Evolutionary conservation across 2,797 vertebrate genomes (phyloP).

Genomic region (Artibeus lituratus): DNA sequence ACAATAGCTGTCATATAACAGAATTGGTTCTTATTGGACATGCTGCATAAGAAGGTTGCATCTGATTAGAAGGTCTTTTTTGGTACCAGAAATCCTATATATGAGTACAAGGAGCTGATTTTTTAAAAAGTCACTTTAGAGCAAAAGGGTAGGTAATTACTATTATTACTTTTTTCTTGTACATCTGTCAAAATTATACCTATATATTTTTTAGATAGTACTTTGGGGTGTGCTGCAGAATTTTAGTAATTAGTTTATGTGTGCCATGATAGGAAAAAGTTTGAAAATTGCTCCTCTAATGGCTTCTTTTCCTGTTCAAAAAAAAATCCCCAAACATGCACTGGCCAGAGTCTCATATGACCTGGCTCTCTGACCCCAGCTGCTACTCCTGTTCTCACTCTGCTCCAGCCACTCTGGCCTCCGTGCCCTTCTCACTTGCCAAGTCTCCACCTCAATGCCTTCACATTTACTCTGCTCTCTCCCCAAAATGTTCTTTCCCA

Average conservation of each 20-base stretch:
- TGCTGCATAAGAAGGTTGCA: neutral
- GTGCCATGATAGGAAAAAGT: neutral
- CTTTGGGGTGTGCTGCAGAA: neutral
- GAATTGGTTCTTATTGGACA: neutral
- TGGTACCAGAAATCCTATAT: neutral
- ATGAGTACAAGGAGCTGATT: neutral
- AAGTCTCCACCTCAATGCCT: too few relatives aligned
- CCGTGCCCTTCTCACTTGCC: neutral
- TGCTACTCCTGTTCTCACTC: neutral
- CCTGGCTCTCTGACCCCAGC: neutral
- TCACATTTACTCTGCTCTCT: neutral
- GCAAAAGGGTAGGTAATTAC: neutral
- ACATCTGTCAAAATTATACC: neutral
- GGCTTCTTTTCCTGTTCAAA: neutral
- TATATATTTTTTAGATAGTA: neutral
- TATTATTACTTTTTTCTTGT: neutral
- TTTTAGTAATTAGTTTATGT: neutral
- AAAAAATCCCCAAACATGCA: neutral
- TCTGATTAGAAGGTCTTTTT: neutral
- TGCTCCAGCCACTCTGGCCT: neutral
- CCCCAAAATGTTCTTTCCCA: neutral
- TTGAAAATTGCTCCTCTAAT: neutral
- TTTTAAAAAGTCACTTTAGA: neutral
- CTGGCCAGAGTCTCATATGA: rapidly evolving
- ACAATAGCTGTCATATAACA: too few relatives aligned